Percentiles rank a stretch among this genome's conserved stretches.
phyloP scores from a whole-genome alignment of 2,797 vertebrate species.

The Neopelma chrysocephalum region DNA sequence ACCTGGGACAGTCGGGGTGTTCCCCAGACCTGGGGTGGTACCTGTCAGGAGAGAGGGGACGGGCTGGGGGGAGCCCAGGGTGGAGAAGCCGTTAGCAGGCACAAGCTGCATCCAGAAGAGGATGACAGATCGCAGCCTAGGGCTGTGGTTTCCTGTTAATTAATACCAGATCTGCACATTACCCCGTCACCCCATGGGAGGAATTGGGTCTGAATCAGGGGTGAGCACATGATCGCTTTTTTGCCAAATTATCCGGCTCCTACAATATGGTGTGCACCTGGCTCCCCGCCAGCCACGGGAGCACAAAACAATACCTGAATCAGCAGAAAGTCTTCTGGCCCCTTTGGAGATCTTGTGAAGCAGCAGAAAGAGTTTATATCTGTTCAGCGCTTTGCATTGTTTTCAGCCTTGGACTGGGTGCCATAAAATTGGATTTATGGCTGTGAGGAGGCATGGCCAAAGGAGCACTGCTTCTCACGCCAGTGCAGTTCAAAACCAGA shows the following conservation, averaged over 20 bases:
- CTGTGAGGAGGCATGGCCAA: background rate
- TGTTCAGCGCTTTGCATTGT: conserved; percentile 23
- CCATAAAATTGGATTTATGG: conserved; percentile 31
- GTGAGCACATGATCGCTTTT: conserved; percentile 28
- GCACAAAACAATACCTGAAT: conserved; percentile 58
- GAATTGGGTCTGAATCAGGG: conserved; percentile 38
- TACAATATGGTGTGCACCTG: conserved; percentile 56
- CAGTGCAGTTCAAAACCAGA: background rate
- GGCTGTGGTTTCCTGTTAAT: conserved; percentile 34
- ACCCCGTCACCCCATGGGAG: conserved; percentile 35
- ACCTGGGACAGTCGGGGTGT: background rate
- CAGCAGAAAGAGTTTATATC: conserved; percentile 59
- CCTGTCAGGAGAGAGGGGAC: background rate
- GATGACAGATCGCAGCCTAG: conserved; percentile 40
- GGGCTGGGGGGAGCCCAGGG: background rate
- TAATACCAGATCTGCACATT: conserved; percentile 55
- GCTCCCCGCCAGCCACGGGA: background rate
- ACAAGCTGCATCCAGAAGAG: conserved; percentile 11
- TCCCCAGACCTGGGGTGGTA: background rate
- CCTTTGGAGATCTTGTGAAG: conserved; percentile 54
- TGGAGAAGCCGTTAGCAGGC: background rate
- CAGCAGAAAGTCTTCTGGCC: conserved; percentile 58
- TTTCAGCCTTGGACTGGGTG: conserved; percentile 23
- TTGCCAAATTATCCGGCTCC: conserved; percentile 55
- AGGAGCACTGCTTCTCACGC: background rate